phyloP scores from a whole-genome alignment of 2,113 vertebrate genomes.

The Gadus macrocephalus region DNA sequence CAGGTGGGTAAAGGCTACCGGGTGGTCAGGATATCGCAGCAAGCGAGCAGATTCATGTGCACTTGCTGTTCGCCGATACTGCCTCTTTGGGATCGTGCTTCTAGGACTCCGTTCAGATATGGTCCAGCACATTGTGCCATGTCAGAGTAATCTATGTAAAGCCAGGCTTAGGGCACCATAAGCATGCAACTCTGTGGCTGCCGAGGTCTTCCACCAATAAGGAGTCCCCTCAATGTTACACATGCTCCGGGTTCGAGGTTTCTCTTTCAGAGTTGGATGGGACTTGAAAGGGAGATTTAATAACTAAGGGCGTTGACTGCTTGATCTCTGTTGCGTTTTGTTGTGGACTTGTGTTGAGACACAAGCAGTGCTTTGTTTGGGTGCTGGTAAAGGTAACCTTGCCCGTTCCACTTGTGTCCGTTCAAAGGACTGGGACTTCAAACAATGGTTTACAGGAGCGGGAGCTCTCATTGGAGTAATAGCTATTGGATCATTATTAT shows the following conservation, averaged over 20 bases:
- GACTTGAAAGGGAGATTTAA: constrained; percentile 51
- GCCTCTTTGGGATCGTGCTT: constrained; percentile 41
- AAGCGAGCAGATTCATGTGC: background rate
- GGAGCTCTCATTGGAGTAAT: constrained; percentile 2
- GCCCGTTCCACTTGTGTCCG: background rate
- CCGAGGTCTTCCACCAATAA: constrained; percentile 67
- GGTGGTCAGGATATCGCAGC: too few relatives aligned
- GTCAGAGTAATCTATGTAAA: constrained; percentile 68
- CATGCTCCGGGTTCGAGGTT: constrained; percentile 32
- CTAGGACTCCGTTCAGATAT: constrained; percentile 56
- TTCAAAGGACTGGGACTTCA: background rate
- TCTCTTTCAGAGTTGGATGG: constrained; percentile 57
- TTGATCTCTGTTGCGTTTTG: constrained; percentile 30
- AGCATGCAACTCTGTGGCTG: constrained; percentile 65
- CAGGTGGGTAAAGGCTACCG: constrained; percentile 54
- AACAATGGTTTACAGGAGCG: background rate
- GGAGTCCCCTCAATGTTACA: constrained; percentile 53
- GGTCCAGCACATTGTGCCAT: constrained; percentile 49
- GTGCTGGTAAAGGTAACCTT: too few relatives aligned
- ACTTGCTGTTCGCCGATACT: constrained; percentile 32
- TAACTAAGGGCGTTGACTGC: constrained; percentile 44
- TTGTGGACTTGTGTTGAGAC: constrained; percentile 26
- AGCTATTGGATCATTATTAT: background rate
- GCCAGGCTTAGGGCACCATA: constrained; percentile 59
- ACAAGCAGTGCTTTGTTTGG: constrained; percentile 2